Evolutionary conservation across 1,140 invertebrate species (phyloP), one percentile per base, ranked within the genome.

Genomic region (Carposina sasakii): DNA sequence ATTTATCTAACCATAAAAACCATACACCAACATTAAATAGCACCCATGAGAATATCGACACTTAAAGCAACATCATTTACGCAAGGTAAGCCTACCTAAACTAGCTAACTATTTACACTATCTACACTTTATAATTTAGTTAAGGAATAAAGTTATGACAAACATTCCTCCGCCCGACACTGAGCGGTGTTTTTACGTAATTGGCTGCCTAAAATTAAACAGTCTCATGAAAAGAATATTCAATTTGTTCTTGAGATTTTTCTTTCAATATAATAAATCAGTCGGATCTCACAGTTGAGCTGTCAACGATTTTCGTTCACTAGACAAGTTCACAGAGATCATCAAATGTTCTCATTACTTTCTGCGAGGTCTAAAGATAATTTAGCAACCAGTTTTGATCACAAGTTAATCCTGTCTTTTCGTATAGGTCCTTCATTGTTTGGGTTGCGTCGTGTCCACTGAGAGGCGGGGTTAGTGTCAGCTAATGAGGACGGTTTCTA

Each of bases 401-500:
- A 28, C 24, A 28, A 6, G 12, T 28, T 28, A 6, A 6, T 28
- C 24, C 12, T 28, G 6, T 12, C 6, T 5, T 28, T 5, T 28
- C 12, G 24, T 6, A 28, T 28, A 12, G 6, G 12, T 28, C 24
- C 6, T 28, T 12, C 24, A 28, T 28, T 5, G 12, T 28, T 28
- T 28, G 6, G 6, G 12, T 12, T 28, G 6, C 6, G 24, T 5
- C 6, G 24, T 28, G 24, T 6, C 6, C 6, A 5, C 33, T 15
- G 10, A 13, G 12, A 20, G n/a, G 8, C 16, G 20, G 21, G 24
- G 31, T 23, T 76, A 75, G 60, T 76, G 69, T 84, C 83, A 86
- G 76, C 85, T 88, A 64, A 91, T 87, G 26, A 89, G 68, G 23
- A 90, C 85, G 30, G 86, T 89, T 71, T 92, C 91, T 42, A 92